These are phyloP conservation scores for Argopecten irradians DNA, from an alignment of 1,140 invertebrate genomes.

Conservation along the genomic window DNA sequence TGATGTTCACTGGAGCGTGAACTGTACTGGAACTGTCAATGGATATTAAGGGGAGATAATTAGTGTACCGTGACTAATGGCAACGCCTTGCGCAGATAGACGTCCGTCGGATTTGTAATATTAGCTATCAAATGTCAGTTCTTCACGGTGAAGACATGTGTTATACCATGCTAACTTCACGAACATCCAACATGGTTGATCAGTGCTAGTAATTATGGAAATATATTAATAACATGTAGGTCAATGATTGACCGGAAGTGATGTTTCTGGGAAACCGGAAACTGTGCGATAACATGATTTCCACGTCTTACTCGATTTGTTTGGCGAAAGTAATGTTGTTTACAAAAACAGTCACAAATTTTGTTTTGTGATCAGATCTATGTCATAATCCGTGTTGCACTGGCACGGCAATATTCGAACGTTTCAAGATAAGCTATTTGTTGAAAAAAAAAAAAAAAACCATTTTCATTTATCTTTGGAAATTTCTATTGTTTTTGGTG, in stretches of 20 bases:
- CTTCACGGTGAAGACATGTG: neutral
- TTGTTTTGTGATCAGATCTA: too few relatives aligned
- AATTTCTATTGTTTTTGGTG: neutral
- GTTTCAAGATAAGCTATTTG: too few relatives aligned
- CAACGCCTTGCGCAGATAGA: neutral
- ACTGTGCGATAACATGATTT: neutral
- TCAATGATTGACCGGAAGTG: neutral
- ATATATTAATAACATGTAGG: neutral
- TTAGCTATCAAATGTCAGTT: neutral
- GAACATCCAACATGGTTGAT: neutral
- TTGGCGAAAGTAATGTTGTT: neutral
- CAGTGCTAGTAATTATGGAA: neutral
- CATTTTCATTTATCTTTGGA: too few relatives aligned
- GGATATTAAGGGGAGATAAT: neutral
- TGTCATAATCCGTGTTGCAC: too few relatives aligned
- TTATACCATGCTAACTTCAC: neutral
- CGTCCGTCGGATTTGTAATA: neutral
- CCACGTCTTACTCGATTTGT: too few relatives aligned
- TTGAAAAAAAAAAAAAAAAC: too few relatives aligned
- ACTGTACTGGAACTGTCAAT: neutral
- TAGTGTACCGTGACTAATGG: neutral
- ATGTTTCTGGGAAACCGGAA: neutral
- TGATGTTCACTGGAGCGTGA: slow-evolving; percentile 7
- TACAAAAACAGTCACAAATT: too few relatives aligned
- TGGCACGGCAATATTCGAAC: too few relatives aligned